phyloP scores from a whole-genome alignment of 2,888 invertebrate species.

The Microctonus hyperodae region DNA sequence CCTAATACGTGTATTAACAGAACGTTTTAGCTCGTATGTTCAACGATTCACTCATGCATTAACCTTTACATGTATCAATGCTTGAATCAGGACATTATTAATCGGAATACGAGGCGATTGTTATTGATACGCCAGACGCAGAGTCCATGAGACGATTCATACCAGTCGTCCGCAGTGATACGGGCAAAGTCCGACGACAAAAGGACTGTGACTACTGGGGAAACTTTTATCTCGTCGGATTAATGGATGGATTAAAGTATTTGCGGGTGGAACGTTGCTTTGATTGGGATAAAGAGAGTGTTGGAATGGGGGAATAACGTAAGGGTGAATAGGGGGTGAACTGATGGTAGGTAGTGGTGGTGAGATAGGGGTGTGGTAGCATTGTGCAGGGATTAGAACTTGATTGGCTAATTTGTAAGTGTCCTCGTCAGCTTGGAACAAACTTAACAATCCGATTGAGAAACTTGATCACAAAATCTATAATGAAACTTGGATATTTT shows the following conservation, averaged over 20 bases:
- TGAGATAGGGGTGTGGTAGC: slow-evolving; percentile 28
- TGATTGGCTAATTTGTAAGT: slow-evolving; percentile 65
- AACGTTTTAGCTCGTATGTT: too few relatives aligned
- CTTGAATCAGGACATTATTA: slow-evolving; percentile 12
- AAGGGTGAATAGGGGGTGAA: slow-evolving; percentile 12
- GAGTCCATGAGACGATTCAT: slow-evolving; percentile 14
- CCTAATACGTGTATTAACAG: too few relatives aligned
- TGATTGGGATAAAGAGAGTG: slow-evolving; percentile 48
- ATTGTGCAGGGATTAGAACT: slow-evolving; percentile 58
- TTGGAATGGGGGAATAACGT: slow-evolving; percentile 47
- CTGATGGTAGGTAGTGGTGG: not conserved
- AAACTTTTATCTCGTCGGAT: slow-evolving; percentile 63
- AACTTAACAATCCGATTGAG: slow-evolving; percentile 48
- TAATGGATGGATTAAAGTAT: slow-evolving; percentile 64
- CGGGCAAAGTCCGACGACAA: slow-evolving; percentile 54
- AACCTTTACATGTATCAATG: not conserved
- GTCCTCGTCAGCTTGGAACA: slow-evolving; percentile 54
- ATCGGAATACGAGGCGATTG: slow-evolving; percentile 25
- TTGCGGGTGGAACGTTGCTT: slow-evolving; percentile 54
- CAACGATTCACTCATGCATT: too few relatives aligned
- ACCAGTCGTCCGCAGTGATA: slow-evolving; percentile 24
- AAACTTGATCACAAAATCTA: not conserved
- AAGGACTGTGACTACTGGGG: slow-evolving; percentile 58
- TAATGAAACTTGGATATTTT: not conserved
- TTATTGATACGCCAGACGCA: slow-evolving; percentile 31